These are phyloP conservation scores for Bradysia coprophila DNA, from an alignment of 1,140 invertebrate species.

Conservation along the genomic window DNA sequence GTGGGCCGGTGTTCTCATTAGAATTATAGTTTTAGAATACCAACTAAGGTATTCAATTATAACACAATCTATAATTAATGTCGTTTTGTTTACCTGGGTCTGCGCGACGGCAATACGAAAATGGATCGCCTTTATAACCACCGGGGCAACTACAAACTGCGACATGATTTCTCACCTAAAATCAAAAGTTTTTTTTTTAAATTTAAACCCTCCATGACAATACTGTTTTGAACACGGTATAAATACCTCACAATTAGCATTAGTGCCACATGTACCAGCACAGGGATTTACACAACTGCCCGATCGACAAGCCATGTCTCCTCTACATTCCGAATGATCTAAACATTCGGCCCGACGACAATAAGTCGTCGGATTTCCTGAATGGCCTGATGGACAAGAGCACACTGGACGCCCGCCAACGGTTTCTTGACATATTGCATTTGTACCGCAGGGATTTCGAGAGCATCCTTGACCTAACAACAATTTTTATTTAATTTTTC, in stretches of 20 bases:
- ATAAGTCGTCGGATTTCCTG: conserved; percentile 44
- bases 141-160: conserved; percentile 67
- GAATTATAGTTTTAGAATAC: too few relatives aligned
- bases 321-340: conserved; percentile 34
- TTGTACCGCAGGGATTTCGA: conserved; percentile 32
- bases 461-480: conserved; percentile 13
- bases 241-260: conserved; percentile 47
- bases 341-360: conserved; percentile 43
- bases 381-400: conserved; percentile 47
- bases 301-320: conserved; percentile 55
- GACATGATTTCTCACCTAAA: conserved; percentile 50
- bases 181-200: too few relatives aligned
- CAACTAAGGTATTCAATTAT: too few relatives aligned
- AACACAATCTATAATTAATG: too few relatives aligned
- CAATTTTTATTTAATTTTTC: background rate
- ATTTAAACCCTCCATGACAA: too few relatives aligned
- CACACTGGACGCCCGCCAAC: conserved; percentile 42
- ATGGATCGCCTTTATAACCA: conserved; percentile 69
- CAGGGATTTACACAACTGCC: conserved; percentile 61
- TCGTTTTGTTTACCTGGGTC: conserved; percentile 33
- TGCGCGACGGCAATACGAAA: conserved; percentile 35
- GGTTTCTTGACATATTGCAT: conserved; percentile 38
- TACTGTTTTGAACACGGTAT: too few relatives aligned
- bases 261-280: conserved; percentile 49
- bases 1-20: too few relatives aligned